These are phyloP conservation scores for Papilio demoleus DNA, from an alignment of 2,888 invertebrate genomes.

Conservation along the genomic window DNA sequence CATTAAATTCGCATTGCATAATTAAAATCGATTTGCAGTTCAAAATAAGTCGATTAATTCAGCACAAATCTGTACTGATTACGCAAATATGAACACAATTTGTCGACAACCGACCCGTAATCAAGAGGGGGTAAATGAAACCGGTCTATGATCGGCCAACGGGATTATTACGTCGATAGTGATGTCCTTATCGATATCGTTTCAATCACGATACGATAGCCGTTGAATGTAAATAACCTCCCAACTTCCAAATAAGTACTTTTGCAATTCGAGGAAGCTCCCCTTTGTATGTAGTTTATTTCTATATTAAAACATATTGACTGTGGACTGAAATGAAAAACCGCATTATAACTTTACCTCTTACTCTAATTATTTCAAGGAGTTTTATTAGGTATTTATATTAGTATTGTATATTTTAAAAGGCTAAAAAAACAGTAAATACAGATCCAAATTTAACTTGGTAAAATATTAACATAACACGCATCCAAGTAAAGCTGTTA, in stretches of 20 bases:
- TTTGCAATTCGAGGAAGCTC: background rate
- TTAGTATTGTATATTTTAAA: no score
- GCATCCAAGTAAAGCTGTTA: slow-evolving; percentile 2
- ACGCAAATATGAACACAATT: slow-evolving; percentile 24
- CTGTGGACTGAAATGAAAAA: background rate
- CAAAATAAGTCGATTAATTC: slow-evolving; percentile 15
- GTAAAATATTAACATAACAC: slow-evolving; percentile 17
- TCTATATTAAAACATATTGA: background rate
- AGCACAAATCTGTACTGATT: slow-evolving; percentile 20
- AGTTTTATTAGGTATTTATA: no score
- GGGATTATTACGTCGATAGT: slow-evolving; percentile 32
- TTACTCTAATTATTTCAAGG: background rate
- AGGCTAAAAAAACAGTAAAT: no score
- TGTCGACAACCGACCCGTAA: slow-evolving; percentile 29
- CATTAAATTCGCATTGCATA: background rate
- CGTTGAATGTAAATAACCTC: slow-evolving; percentile 26
- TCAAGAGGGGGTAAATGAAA: slow-evolving; percentile 37
- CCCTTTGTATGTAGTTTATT: background rate
- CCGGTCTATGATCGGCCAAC: slow-evolving; percentile 39
- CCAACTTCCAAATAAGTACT: background rate
- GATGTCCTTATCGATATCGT: slow-evolving; percentile 33
- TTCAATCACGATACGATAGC: slow-evolving; percentile 30
- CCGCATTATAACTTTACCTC: background rate
- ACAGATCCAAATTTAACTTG: no score
- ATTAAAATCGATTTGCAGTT: background rate